Conservation (phyloP, 2,797 vertebrate genomes). For the Danio tinwini region DNA sequence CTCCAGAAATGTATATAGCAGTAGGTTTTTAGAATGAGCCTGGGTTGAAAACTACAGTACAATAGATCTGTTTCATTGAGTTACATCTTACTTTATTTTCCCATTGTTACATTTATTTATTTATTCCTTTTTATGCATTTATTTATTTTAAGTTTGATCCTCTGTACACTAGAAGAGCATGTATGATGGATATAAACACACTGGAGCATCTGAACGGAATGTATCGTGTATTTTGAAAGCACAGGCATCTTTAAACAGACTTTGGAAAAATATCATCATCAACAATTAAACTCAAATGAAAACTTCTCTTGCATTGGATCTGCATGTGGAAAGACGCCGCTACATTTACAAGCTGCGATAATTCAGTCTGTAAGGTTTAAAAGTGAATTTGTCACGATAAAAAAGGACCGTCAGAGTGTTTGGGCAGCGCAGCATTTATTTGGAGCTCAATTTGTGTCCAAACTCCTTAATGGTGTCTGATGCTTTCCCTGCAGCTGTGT, state of each 20-base stretch:
- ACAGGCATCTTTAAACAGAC: constrained; percentile 4
- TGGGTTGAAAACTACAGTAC: too few species aligned
- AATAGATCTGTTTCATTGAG: too few species aligned
- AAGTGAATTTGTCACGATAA: not conserved
- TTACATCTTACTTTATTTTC: too few species aligned
- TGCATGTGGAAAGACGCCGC: not conserved
- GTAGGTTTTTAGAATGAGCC: too few species aligned
- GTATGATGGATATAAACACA: not conserved
- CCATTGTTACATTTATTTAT: too few species aligned
- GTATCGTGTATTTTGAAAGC: constrained; percentile 41
- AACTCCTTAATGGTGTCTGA: constrained; percentile 73
- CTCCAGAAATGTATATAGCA: too few species aligned
- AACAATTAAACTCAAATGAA: not conserved
- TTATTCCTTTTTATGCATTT: too few species aligned
- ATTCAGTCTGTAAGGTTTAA: not conserved
- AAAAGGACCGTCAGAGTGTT: not conserved
- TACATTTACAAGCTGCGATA: not conserved
- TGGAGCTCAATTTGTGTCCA: constrained; percentile 71
- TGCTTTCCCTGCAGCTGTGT: constrained; percentile 70
- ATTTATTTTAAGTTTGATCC: too few species aligned
- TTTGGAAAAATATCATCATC: not conserved
- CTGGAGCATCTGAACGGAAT: constrained; percentile 28
- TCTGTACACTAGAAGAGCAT: too few species aligned
- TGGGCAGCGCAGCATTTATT: constrained; percentile 64
- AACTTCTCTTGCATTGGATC: not conserved